Evolutionary conservation across 2,113 vertebrate species (phyloP), one percentile per base, ranked within the genome.

Genomic region (Corvus hawaiiensis): DNA sequence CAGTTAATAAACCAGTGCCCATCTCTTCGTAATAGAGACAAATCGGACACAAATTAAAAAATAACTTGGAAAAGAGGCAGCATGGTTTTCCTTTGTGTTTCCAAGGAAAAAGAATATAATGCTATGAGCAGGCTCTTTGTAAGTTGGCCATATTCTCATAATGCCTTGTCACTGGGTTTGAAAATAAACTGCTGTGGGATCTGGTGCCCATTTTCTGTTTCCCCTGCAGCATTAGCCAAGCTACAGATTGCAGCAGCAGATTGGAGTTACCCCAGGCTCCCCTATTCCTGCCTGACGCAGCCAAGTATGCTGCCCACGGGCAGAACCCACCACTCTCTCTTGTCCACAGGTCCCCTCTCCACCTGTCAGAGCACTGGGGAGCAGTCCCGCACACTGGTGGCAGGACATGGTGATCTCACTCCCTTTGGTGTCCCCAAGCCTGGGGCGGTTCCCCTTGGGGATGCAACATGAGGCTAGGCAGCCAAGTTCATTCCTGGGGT

Each of bases 121-220:
- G 43, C 18, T 90, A 18, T 62, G 74, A 90, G 80, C 55, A 84
- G 64, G 66, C 80, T 92, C 30, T 88, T 54, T 86, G 54, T 61
- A 71, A 81, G 58, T 88, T 90, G 90, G 87, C 87, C 79, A 1
- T 74, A 15, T 78, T 94, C 80, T 91, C 72, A 14, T 26, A 78
- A 7, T 81, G 90, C 86, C 90, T 89, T 81, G 61, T 90, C 86
- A 43, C 3, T 84, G 56, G 72, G 61, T 88, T 94, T 94, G 96
- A 90, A 93, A 96, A 93, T 83, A 88, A 90, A 90, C 88, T 61
- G 89, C 85, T 54, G 37, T 64, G 77, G 88, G 93, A 91, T 90
- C 78, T 94, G 81, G 81, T 91, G 64, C 93, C 96, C 48, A 1
- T 71, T 91, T 85, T 85, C 95, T 48, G 20, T 78, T 93, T 77